Conservation (phyloP, 1,140 invertebrate genomes). For the Branchinecta lynchi region DNA sequence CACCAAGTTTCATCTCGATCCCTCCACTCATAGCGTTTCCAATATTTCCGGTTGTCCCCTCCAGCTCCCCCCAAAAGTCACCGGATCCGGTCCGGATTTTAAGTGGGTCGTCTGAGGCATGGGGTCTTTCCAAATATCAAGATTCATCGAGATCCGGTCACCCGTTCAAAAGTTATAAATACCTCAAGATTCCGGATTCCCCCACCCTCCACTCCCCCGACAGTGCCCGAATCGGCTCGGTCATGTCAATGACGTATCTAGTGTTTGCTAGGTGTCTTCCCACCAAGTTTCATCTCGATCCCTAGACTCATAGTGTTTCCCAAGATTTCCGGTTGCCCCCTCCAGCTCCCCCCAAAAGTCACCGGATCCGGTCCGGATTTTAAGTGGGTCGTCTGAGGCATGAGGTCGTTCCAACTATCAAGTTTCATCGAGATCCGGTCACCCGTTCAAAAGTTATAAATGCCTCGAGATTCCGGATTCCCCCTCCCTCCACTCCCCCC, state of each 20-base stretch:
- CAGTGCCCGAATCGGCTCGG: no score
- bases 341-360: background rate
- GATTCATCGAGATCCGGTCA: constrained; percentile 1
- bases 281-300: constrained; percentile 9
- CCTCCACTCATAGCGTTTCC: background rate
- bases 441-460: no score
- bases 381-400: background rate
- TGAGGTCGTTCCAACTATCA: constrained; percentile 2
- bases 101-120: constrained; percentile 8
- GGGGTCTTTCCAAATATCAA: constrained; percentile 6
- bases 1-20: constrained; percentile 9
- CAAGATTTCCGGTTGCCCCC: constrained; percentile 3
- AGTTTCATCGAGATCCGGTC: no score
- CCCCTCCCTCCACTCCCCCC: no score
- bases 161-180: background rate
- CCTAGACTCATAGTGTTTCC: background rate
- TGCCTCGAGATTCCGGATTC: no score
- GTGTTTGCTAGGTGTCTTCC: no score
- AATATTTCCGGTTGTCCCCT: background rate
- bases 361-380: background rate
- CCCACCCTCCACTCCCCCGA: no score
- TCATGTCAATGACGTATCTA: no score
- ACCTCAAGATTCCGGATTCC: no score
- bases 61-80: background rate
- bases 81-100: background rate